phyloP scores from a whole-genome alignment of 1,140 invertebrate genomes.

The Carposina sasakii region DNA sequence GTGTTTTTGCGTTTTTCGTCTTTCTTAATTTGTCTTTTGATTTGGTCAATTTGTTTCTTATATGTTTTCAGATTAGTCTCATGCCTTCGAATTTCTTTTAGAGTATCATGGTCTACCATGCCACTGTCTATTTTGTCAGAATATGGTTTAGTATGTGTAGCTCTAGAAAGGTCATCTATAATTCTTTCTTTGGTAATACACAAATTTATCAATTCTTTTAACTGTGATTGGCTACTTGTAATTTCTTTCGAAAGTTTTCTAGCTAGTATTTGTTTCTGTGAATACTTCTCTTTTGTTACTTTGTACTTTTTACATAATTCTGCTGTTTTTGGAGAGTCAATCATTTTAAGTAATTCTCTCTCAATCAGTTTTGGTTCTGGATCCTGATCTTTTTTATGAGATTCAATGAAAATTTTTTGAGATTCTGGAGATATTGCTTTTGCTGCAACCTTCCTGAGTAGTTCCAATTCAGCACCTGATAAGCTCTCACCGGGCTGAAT shows the following conservation, averaged over 20 bases:
- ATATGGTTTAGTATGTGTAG: slow-evolving; percentile 79
- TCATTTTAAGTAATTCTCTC: slow-evolving; percentile 70
- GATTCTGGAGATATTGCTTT: slow-evolving; percentile 71
- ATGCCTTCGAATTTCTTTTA: slow-evolving; percentile 68
- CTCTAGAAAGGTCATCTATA: slow-evolving; percentile 83
- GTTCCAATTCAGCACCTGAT: slow-evolving; percentile 71
- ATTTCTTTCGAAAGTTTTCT: slow-evolving; percentile 73
- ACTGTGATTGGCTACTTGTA: slow-evolving; percentile 79
- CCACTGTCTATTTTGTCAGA: slow-evolving; percentile 76
- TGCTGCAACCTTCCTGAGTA: slow-evolving; percentile 73
- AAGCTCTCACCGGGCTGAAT: slow-evolving; percentile 74
- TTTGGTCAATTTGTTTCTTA: slow-evolving; percentile 73
- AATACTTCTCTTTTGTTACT: slow-evolving; percentile 65
- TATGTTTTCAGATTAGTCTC: slow-evolving; percentile 68
- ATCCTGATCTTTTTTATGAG: slow-evolving; percentile 68
- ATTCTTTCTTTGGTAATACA: slow-evolving; percentile 82
- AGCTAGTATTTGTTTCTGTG: slow-evolving; percentile 66
- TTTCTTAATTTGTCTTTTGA: slow-evolving; percentile 83
- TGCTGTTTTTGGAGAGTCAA: slow-evolving; percentile 64
- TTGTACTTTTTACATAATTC: slow-evolving; percentile 71
- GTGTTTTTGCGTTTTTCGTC: slow-evolving; percentile 82
- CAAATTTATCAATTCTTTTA: slow-evolving; percentile 83
- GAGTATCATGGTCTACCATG: slow-evolving; percentile 55
- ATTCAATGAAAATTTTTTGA: slow-evolving; percentile 70
- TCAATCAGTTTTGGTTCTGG: slow-evolving; percentile 69